A percentile compares a stretch with the other conserved stretches of the same genome.
Conservation (phyloP, 2,888 invertebrate species). For the Monoplex corrugatus region DNA sequence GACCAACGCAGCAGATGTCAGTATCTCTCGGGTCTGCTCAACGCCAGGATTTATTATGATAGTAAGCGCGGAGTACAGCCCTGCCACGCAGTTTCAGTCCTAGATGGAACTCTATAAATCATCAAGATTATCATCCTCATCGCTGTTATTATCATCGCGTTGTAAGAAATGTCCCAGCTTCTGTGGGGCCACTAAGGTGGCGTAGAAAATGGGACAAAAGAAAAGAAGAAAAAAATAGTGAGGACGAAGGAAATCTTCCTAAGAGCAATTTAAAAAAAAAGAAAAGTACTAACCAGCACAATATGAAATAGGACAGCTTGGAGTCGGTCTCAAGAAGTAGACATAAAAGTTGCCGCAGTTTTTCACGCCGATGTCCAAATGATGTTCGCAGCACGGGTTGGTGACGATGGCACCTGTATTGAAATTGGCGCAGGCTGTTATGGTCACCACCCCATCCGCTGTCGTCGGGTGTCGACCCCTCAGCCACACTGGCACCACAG, state of each 20-base stretch:
- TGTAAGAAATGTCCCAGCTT: too few species aligned
- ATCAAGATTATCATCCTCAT: background rate
- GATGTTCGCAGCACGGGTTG: constrained; percentile 48
- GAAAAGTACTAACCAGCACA: constrained; percentile 49
- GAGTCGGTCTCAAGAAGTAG: constrained; percentile 52
- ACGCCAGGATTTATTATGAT: too few species aligned
- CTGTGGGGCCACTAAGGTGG: too few species aligned
- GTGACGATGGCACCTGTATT: background rate
- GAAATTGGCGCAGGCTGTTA: constrained; percentile 54
- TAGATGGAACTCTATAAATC: background rate
- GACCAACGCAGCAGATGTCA: too few species aligned
- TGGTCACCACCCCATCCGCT: constrained; percentile 39
- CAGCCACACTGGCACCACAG: constrained; percentile 57
- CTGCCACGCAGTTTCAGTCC: too few species aligned
- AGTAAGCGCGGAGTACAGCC: too few species aligned
- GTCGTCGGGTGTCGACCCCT: constrained; percentile 51
- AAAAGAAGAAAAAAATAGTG: too few species aligned
- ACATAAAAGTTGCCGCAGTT: constrained; percentile 56
- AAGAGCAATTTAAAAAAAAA: too few species aligned
- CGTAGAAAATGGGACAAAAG: too few species aligned
- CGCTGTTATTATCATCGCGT: too few species aligned
- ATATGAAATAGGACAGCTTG: constrained; percentile 47
- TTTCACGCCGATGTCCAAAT: constrained; percentile 49
- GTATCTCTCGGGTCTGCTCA: too few species aligned
- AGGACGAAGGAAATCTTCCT: too few species aligned